Evolutionary conservation across 1,140 invertebrate species (phyloP).

Genomic region (Drosophila suzukii): DNA sequence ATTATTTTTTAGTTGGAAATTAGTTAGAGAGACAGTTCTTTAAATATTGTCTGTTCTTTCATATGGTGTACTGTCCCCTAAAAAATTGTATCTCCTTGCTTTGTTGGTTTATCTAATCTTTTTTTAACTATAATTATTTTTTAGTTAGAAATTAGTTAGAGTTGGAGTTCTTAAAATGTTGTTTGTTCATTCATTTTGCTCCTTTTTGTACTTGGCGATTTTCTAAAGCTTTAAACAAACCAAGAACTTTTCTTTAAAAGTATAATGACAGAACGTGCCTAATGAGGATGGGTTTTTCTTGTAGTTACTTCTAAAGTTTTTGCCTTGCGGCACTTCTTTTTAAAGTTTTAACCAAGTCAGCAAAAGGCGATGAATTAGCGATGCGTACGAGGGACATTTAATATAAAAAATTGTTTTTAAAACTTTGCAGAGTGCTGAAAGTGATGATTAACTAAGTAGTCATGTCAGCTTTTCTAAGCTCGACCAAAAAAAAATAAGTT

Average conservation of each 20-base stretch:
- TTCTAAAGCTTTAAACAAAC: not conserved
- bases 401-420: not conserved
- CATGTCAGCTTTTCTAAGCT: not conserved
- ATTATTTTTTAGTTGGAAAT: too few relatives aligned
- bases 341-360: conserved; percentile 2
- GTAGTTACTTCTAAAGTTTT: not conserved
- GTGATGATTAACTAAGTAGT: not conserved
- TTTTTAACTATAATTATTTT: too few relatives aligned
- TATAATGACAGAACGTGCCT: conserved; percentile 6
- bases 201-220: not conserved
- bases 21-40: too few relatives aligned
- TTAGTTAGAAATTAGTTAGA: too few relatives aligned
- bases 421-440: not conserved
- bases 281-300: not conserved
- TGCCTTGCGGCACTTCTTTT: not conserved
- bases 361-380: not conserved
- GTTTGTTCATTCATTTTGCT: not conserved
- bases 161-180: not conserved
- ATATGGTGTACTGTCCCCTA: too few relatives aligned
- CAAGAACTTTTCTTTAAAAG: not conserved
- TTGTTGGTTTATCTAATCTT: too few relatives aligned
- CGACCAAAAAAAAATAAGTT: too few relatives aligned
- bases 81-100: too few relatives aligned
- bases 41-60: too few relatives aligned
- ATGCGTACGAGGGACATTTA: not conserved